These are phyloP conservation scores for Anolis carolinensis DNA, from an alignment of 2,113 vertebrate genomes.

Conservation along the genomic window DNA sequence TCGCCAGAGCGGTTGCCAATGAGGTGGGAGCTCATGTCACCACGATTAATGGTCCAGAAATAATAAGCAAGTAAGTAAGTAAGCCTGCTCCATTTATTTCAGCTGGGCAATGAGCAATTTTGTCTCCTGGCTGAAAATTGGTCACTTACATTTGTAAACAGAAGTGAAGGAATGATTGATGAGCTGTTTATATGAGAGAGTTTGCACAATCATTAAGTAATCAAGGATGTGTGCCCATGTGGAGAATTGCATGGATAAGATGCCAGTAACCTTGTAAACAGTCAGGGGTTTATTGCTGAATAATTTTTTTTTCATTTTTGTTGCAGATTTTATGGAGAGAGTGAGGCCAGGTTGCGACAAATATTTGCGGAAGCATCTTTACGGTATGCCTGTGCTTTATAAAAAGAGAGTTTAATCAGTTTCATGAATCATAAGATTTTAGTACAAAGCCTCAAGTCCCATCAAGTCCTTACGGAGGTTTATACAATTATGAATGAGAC, in stretches of 20 bases:
- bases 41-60: constrained; percentile 95
- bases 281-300: neutral
- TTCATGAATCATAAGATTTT: constrained; percentile 17
- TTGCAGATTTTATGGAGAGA: constrained; percentile 94
- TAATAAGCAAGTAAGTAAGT: constrained; percentile 96
- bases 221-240: neutral
- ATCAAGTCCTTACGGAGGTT: neutral
- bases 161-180: constrained; percentile 3
- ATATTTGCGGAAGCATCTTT: constrained; percentile 91
- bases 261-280: neutral
- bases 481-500: neutral
- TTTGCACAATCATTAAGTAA: neutral
- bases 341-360: constrained; percentile 88
- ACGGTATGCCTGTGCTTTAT: constrained; percentile 73
- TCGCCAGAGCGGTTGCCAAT: constrained; percentile 91
- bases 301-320: constrained; percentile 27
- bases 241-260: neutral
- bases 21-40: constrained; percentile 90
- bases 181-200: neutral
- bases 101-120: neutral
- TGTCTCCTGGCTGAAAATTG: neutral
- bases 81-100: constrained; percentile 15
- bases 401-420: neutral
- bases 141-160: neutral
- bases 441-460: neutral